phyloP scores from a whole-genome alignment of 1,140 invertebrate species.

The Nasonia vitripennis region DNA sequence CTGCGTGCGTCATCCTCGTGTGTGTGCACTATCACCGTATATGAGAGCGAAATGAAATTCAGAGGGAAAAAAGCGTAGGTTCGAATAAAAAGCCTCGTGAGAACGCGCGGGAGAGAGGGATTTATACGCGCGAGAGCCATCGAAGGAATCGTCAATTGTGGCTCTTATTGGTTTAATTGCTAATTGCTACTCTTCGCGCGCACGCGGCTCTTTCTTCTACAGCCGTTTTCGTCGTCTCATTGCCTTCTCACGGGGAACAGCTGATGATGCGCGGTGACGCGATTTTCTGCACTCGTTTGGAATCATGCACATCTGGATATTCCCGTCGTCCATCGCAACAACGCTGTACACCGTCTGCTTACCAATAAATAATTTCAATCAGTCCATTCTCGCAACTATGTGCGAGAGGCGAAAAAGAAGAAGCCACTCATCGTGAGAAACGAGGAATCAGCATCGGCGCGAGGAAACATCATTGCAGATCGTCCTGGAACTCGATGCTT shows the following conservation, averaged over 20 bases:
- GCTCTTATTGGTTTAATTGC: constrained; percentile 70
- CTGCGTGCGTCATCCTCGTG: background rate
- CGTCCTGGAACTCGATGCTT: background rate
- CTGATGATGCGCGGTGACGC: background rate
- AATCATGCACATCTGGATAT: too few species aligned
- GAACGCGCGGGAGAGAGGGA: constrained; percentile 56
- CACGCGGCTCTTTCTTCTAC: constrained; percentile 21
- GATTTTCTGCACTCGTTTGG: background rate
- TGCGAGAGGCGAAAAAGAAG: background rate
- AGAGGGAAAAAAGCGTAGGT: background rate
- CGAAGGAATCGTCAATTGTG: constrained; percentile 70
- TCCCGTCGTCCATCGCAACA: too few species aligned
- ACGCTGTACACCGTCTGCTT: too few species aligned
- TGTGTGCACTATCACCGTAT: too few species aligned
- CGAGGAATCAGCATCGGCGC: background rate
- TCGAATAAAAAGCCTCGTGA: constrained; percentile 53
- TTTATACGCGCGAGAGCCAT: constrained; percentile 50
- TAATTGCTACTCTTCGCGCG: constrained; percentile 66
- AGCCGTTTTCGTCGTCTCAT: constrained; percentile 40
- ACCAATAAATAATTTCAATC: too few species aligned
- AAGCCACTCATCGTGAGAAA: constrained; percentile 16
- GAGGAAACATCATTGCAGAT: constrained; percentile 8
- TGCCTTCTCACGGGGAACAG: constrained; percentile 34
- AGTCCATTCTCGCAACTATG: background rate
- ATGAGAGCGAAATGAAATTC: background rate